phyloP scores from a whole-genome alignment of 2,113 vertebrate species.

The Serinus canaria region DNA sequence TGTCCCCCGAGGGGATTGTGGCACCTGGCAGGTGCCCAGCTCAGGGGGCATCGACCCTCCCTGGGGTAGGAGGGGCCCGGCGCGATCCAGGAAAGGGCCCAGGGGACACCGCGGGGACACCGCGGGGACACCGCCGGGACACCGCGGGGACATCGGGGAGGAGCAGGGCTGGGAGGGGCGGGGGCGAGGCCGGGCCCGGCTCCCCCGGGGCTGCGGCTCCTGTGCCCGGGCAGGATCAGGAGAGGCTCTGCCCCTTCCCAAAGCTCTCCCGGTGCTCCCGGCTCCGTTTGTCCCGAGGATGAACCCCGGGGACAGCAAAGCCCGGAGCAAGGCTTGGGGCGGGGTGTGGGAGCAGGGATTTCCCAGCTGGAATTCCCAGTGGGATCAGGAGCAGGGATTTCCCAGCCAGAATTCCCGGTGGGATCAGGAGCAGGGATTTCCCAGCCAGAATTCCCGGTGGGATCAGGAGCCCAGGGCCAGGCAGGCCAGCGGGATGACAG shows the following conservation, averaged over 20 bases:
- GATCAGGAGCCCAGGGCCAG: not conserved
- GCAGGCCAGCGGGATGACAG: not conserved
- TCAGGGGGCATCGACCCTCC: not conserved
- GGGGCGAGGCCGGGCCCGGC: not conserved
- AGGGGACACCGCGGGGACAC: not conserved
- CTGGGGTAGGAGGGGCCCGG: rapidly evolving
- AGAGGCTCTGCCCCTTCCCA: not conserved
- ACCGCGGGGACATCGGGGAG: rapidly evolving
- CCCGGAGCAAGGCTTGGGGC: rapidly evolving
- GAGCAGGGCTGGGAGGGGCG: too few relatives aligned
- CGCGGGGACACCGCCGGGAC: not conserved
- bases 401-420: too few relatives aligned
- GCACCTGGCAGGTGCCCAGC: not conserved
- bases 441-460: not conserved
- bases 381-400: too few relatives aligned
- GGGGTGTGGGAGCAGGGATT: not conserved
- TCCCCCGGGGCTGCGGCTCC: not conserved
- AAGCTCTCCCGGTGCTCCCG: not conserved
- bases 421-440: too few relatives aligned
- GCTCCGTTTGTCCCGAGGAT: not conserved
- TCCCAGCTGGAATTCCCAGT: too few relatives aligned
- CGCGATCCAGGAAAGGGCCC: rapidly evolving
- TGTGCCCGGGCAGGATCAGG: not conserved
- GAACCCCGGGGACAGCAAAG: not conserved
- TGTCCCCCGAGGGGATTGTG: not conserved